A percentile compares a stretch with the other conserved stretches of the same genome.
phyloP scores from a whole-genome alignment of 2,797 vertebrate genomes.

The Anomalospiza imberbis region DNA sequence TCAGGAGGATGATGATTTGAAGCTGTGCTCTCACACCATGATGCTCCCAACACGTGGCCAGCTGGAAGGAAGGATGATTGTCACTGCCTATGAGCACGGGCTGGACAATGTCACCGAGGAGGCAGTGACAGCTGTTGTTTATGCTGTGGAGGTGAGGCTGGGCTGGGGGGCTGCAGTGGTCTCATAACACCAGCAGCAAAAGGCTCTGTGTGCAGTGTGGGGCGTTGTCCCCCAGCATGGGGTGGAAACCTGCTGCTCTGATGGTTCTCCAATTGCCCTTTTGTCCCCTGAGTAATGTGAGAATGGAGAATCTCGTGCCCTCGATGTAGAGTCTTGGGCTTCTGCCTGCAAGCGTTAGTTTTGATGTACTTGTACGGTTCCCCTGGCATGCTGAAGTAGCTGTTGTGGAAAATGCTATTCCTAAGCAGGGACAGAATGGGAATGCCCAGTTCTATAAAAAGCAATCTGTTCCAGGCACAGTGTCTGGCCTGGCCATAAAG shows the following conservation, averaged over 20 bases:
- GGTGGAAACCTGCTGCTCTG: background rate
- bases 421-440: background rate
- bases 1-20: slow-evolving; percentile 91
- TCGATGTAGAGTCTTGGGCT: background rate
- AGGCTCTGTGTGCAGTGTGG: background rate
- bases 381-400: background rate
- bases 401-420: background rate
- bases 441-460: background rate
- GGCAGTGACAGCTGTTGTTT: slow-evolving; percentile 83
- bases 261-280: background rate
- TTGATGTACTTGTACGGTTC: background rate
- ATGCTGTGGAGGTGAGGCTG: slow-evolving; percentile 86
- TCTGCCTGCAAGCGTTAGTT: background rate
- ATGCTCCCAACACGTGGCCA: slow-evolving; percentile 91
- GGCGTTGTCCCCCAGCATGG: background rate
- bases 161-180: background rate
- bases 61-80: slow-evolving; percentile 96
- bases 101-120: slow-evolving; percentile 94
- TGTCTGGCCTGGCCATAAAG: background rate
- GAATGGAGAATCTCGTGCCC: background rate
- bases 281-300: background rate
- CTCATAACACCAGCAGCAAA: background rate
- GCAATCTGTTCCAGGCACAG: rapidly evolving
- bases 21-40: slow-evolving; percentile 94
- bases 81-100: slow-evolving; percentile 92